Evolutionary conservation across 2,113 vertebrate genomes (phyloP).

Genomic region (Chlamydotis undulata): DNA sequence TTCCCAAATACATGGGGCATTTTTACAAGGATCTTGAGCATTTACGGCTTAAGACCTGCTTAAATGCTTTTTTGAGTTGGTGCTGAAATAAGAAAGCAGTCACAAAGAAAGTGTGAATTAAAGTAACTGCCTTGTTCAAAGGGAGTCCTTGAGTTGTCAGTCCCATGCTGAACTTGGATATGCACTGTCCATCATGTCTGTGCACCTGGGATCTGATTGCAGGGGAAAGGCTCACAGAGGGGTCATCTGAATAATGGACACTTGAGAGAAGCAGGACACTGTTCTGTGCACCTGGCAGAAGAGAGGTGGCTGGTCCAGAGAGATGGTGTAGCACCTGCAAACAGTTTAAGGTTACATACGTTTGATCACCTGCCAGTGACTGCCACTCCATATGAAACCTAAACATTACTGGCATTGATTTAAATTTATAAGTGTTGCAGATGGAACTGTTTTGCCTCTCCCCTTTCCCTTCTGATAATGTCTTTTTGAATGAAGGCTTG

Average conservation of each 20-base stretch:
- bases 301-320: not conserved
- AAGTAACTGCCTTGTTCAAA: not conserved
- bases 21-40: not conserved
- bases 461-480: not conserved
- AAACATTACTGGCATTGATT: not conserved
- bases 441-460: not conserved
- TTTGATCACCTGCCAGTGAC: not conserved
- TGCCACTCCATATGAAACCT: not conserved
- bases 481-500: not conserved
- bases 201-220: not conserved
- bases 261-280: not conserved
- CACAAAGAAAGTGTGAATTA: not conserved
- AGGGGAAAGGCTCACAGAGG: not conserved
- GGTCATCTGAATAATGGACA: fast-evolving
- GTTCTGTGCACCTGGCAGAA: not conserved
- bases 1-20: not conserved
- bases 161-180: not conserved
- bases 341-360: not conserved
- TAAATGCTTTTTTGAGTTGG: not conserved
- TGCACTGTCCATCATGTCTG: not conserved
- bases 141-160: not conserved
- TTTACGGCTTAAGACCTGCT: not conserved
- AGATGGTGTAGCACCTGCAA: not conserved
- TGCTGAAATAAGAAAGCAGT: not conserved
- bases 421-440: not conserved